Evolutionary conservation across 2,888 invertebrate species (phyloP).

Genomic region (Periphyllus acericola): DNA sequence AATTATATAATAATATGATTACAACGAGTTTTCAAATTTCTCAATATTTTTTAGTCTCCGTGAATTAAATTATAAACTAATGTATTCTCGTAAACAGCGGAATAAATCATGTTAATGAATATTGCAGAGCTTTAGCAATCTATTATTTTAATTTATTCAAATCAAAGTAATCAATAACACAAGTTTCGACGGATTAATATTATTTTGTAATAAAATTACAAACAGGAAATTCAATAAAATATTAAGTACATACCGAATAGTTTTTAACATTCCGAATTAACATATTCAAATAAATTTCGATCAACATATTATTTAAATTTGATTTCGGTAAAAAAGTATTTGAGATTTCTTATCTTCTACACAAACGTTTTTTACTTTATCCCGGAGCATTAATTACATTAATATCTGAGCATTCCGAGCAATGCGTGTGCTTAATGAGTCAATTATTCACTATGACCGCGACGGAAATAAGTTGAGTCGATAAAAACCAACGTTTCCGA

Average conservation of each 20-base stretch:
- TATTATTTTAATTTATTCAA: constrained; percentile 56
- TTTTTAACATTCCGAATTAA: neutral
- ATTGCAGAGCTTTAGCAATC: constrained; percentile 36
- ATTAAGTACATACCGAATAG: neutral
- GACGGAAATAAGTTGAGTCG: neutral
- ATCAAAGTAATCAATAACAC: constrained; percentile 46
- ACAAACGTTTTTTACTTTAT: neutral
- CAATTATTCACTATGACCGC: constrained; percentile 11
- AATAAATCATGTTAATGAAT: constrained; percentile 49
- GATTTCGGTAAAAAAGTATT: neutral
- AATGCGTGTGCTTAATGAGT: constrained; percentile 14
- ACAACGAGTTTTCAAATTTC: neutral
- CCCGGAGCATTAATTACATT: neutral
- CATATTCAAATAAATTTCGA: neutral
- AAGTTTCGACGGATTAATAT: constrained; percentile 11
- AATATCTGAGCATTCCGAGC: constrained; percentile 1
- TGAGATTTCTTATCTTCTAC: neutral
- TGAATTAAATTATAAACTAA: constrained; percentile 36
- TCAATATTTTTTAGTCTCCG: neutral
- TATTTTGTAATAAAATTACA: constrained; percentile 10
- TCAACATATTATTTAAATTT: neutral
- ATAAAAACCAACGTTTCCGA: constrained; percentile 9
- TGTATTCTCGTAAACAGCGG: constrained; percentile 12
- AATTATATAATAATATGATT: neutral
- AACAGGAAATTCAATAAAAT: constrained; percentile 14